Evolutionary conservation across 2,888 invertebrate genomes (phyloP), one percentile per base, ranked within the genome.

Genomic region (Drosophila austrosaltans): DNA sequence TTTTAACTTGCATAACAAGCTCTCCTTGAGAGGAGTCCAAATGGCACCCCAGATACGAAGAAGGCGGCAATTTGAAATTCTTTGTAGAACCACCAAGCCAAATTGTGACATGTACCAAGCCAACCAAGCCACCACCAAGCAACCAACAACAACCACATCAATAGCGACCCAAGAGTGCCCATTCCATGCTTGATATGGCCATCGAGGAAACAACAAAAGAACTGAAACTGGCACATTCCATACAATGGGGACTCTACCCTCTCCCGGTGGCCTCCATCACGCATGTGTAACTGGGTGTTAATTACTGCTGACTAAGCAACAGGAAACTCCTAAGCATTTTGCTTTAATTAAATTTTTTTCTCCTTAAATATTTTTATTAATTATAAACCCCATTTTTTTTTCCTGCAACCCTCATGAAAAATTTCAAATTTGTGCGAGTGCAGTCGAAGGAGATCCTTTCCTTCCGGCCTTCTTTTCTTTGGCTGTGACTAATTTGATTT

Each of bases 1-100:
- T 78, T 87, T 78, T 83, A 78, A 83, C 75, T 87, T 72, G 75
- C 82, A 84, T 72, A 87, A 87, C 88, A 75, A 72, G 69, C 68
- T 65, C 66, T 65, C 67, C 69, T 54, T 63, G 32, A 66, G 64
- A 66, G 69, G 58, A n/a, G 59, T 61, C 61, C 54, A 64, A 72
- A 81, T 75, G 60, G 61, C 78, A 67, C 48, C 48, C 67, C 30
- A 53, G 54, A 36, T 76, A 69, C 63, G 22, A 12, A 48, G 12
- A 22, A 25, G 48, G 48, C 73, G 71, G 62, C 69, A 79, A 75
- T 79, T 82, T 75, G 48, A 63, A 74, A 87, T 83, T 83, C 78
- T 78, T 85, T 64, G 54, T 63, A 73, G 82, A 81, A 76, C 71
- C 70, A 63, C 75, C 60, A 54, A 57, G 57, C 65, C 76, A 76